Evolutionary conservation across 2,797 vertebrate genomes (phyloP), one percentile per base, ranked within the genome.

Genomic region (Enteromius anoplus): DNA sequence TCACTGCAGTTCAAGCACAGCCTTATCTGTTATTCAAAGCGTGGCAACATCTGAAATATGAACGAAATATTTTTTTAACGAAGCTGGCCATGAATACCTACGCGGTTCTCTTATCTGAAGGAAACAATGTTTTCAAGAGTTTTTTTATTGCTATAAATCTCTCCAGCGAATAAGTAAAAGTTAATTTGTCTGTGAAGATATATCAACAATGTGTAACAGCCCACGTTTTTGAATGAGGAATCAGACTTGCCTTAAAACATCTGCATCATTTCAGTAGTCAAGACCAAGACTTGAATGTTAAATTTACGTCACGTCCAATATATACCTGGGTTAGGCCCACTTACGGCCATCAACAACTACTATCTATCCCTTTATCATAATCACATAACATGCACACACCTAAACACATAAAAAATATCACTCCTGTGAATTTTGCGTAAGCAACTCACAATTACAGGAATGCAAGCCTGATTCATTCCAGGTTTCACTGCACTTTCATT

Each of bases 271-370:
- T 72, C 66, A n/a, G 11, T 75, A 21, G 21, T 78, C 58, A 68
- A 40, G 23, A 15, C 47, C 14, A 71, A 11, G 51, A 73, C 34
- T 23, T 65, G 32, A 80, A 49, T 34, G 76, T 40, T 23, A 45
- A 68, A 53, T n/a, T 34, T n/a, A 60, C 7, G 0, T 70, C 37
- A 81, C 12, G 26, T 37, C 40, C 49, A 49, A 34, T 34, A 49
- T 78, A 78, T 49, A 78, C 55, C 53, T 66, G 26, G 53, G 58
- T 11, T 62, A 29, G 29, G 78, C n/a, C 55, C 14, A 12, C 40
- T 32, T 26, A 19, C 73, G 40, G 55, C 34, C 10, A 62, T 53
- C 26, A 82, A 73, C 49, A 5, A 34, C 64, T 8, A 32, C 37
- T 29, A 29, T 70, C n/a, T 17, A 29, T 49, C 37, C 3, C 11